Base-by-base conservation (phyloP, 2,888 invertebrate species). In the Orchesella flavescens region DNA sequence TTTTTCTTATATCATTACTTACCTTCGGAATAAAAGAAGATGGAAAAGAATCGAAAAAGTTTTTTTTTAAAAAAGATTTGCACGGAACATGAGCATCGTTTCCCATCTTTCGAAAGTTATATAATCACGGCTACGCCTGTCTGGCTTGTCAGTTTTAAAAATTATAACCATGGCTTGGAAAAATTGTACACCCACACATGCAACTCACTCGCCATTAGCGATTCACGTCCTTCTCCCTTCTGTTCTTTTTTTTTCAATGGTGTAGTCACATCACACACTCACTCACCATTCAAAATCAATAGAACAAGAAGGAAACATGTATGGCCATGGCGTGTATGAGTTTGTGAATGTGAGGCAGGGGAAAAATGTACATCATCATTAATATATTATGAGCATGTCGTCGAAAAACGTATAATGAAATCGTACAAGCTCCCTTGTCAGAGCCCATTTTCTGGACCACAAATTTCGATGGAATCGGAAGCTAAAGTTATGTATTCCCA, bases 371-470 rank as follows among this genome's bases (percentile, higher is more conserved):
- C 73, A 61, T 74, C 55, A 65, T 75, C 59, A 77, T 77, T 77
- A 69, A 77, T 69, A 69, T 69, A 77, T 77, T 59, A 68, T 76
- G 69, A 59, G 46, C 19, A n/a, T 43, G 46, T 65, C 44, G 24
- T 59, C 43, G 19, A 46, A 69, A 79, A 73, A n/a, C 23, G 10
- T 53, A n/a, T 72, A 79, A 79, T 79, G 79, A 72, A 79, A 72
- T 72, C 44, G 17, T 72, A 55, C 79, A 63, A 15, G 49, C 43
- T 72, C 23, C 57, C 49, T 21, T 78, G 78, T 84, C 83, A 84
- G 55, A 73, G 69, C 65, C 55, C 69, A 79, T 84, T 84, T 84
- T 84, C 74, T 61, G 63, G 65, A 79, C 74, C 83, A 79, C 79
- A 83, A 83, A 79, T 79, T 59, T 73, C 65, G 57, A 76, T 76